Base-by-base conservation (phyloP, 2,113 vertebrate genomes). In the Indicator indicator region DNA sequence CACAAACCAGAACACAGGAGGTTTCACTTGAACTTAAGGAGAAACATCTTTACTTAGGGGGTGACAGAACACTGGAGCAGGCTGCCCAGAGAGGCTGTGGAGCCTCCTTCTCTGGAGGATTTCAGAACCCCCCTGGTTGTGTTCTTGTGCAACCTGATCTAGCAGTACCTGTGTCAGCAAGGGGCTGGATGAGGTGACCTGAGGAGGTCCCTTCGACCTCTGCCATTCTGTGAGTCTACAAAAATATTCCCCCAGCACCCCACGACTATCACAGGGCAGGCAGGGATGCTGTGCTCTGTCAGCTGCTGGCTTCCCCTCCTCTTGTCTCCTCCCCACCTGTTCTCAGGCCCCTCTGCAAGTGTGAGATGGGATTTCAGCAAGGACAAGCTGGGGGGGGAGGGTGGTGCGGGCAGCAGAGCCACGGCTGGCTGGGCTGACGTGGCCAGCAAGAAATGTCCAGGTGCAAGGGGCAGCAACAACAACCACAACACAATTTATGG, bases 291-390 rank as follows among this genome's bases (percentile, higher is more conserved):
- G 1, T 40, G 36, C 3, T 2, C 78, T 3, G 28, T 50, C 95
- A 92, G 88, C 89, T 94, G 94, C 83, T 75, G 64, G 30, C 13
- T 38, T 90, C 69, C 24, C 68, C 80, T 86, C 52, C 13, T 1
- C 40, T 83, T 54, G 72, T 63, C 72, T 72, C 36, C 32, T 89
- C 67, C 82, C 82, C 95, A 97, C 84, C 93, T 96, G 95, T 95
- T 93, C 79, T 52, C 71, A 75, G 46, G 67, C 75, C 56, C 77
- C 59, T 86, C 42, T 88, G 83, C 83, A 85, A 90, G 50, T 17
- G 33, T 56, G 82, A 71, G 92, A 83, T 86, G 91, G 93, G 86
- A 94, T 89, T 94, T 94, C 90, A 96, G 81, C 2, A 18, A 71
- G 30, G 50, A 52, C 50, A 26, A 12, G 50, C 23, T 52, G 23